These are phyloP conservation scores for Erythrocebus patas DNA, from an alignment of 2,113 vertebrate genomes.

Conservation along the genomic window DNA sequence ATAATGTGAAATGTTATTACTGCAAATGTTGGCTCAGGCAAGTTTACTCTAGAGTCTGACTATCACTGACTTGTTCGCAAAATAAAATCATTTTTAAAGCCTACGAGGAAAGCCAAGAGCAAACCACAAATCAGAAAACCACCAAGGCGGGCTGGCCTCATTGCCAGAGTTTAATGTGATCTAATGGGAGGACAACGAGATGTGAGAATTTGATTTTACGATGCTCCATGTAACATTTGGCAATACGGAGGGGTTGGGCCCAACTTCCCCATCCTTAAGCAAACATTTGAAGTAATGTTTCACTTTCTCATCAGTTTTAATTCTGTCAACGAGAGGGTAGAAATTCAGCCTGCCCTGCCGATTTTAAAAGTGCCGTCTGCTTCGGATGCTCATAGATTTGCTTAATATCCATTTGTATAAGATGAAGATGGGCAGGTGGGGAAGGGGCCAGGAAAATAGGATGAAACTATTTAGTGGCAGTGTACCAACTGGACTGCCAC, in stretches of 20 bases:
- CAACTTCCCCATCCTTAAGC: constrained; percentile 81
- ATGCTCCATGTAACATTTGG: constrained; percentile 83
- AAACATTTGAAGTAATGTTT: constrained; percentile 84
- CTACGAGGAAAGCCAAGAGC: constrained; percentile 82
- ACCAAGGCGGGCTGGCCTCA: constrained; percentile 81
- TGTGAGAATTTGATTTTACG: constrained; percentile 84
- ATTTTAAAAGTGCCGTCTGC: constrained; percentile 71
- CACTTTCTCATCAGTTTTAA: constrained; percentile 79
- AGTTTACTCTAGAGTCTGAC: constrained; percentile 83
- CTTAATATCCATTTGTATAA: constrained; percentile 71
- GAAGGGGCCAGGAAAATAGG: constrained; percentile 76
- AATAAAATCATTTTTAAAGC: constrained; percentile 86
- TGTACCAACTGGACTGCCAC: constrained; percentile 70
- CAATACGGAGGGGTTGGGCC: constrained; percentile 77
- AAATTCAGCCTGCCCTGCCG: constrained; percentile 71
- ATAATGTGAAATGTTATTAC: constrained; percentile 85
- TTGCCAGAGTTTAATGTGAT: constrained; percentile 86
- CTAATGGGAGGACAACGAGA: constrained; percentile 84
- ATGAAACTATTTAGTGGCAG: constrained; percentile 78
- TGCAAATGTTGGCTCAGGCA: constrained; percentile 82
- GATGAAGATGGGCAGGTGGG: constrained; percentile 77
- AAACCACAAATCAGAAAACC: constrained; percentile 88
- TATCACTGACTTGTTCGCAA: constrained; percentile 84
- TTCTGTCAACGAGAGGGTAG: constrained; percentile 76
- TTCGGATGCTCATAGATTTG: constrained; percentile 73